phyloP scores from a whole-genome alignment of 2,888 invertebrate genomes.

The Spodoptera littoralis region DNA sequence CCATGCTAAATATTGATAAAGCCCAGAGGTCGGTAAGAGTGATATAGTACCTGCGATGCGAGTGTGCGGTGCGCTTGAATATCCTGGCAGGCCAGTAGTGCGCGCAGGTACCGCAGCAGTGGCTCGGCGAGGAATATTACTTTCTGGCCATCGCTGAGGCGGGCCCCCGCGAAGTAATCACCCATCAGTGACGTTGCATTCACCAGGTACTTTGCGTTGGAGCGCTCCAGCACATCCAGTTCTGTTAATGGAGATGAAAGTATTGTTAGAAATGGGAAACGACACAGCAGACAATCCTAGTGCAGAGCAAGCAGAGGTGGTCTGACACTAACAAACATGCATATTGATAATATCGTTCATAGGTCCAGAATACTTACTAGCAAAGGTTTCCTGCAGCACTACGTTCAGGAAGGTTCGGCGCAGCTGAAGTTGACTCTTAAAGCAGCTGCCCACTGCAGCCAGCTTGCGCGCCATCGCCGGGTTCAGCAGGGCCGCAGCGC shows the following conservation, averaged over 20 bases:
- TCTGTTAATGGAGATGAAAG: constrained; percentile 62
- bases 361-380: constrained; percentile 66
- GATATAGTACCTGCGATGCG: constrained; percentile 51
- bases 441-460: constrained; percentile 79
- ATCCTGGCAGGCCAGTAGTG: too few relatives aligned
- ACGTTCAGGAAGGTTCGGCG: constrained; percentile 76
- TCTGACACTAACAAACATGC: too few relatives aligned
- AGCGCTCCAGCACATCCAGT: constrained; percentile 78
- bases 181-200: constrained; percentile 85
- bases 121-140: constrained; percentile 82
- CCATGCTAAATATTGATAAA: too few relatives aligned
- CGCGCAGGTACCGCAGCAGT: too few relatives aligned
- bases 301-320: too few relatives aligned
- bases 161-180: constrained; percentile 85
- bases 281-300: too few relatives aligned
- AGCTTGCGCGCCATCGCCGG: constrained; percentile 76
- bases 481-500: constrained; percentile 76
- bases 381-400: constrained; percentile 82
- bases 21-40: too few relatives aligned
- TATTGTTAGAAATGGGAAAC: too few relatives aligned
- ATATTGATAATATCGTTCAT: too few relatives aligned
- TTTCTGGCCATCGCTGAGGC: constrained; percentile 83
- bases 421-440: constrained; percentile 73
- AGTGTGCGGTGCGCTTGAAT: too few relatives aligned
- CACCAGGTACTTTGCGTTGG: constrained; percentile 79